Base-by-base conservation (phyloP, 2,113 vertebrate species). In the Ophiodon elongatus region DNA sequence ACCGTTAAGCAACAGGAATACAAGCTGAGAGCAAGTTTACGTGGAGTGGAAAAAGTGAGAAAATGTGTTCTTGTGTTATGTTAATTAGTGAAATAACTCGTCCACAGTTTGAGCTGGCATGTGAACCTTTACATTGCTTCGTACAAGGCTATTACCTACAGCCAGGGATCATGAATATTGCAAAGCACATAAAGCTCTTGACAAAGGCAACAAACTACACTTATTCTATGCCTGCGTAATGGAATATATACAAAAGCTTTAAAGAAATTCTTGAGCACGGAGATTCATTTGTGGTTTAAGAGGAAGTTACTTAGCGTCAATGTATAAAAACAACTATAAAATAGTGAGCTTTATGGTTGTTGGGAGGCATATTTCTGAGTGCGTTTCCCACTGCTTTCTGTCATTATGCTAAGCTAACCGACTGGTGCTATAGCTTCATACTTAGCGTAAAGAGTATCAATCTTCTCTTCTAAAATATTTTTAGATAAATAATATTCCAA, bases 11-110 rank as follows among this genome's bases (percentile, higher is more conserved):
- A 63, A 63, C 63, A 67, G 68, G 56, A 79, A 84, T 31, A 73
- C 17, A 47, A 76, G 59, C 25, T 6, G 31, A 82, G 39, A 63
- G 63, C 29, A 13, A 4, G 57, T 85, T 82, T 47, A 73, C 54
- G 62, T 67, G 27, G 60, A 71, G 85, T 64, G 86, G 56, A 86
- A 89, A 80, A 68, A 82, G 70, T 68, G 59, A 80, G 65, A 25
- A 63, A 82, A 76, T 41, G 15, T 74, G 4, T 84, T 37, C 60
- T 73, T 39, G 29, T 73, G 35, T 75, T 35, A 62, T 45, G 60
- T 37, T 86, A 66, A 80, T 84, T 66, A 29, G 67, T 68, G 45
- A 39, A 85, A 79, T 37, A 56, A 31, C 2, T 31, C 7, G 9
- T 45, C 47, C 75, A 27, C 43, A 14, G 27, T 41, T 27, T 14